Percentiles rank a stretch among this genome's conserved stretches.
Conservation (phyloP, 1,140 invertebrate genomes). For the Drosophila mojavensis region DNA sequence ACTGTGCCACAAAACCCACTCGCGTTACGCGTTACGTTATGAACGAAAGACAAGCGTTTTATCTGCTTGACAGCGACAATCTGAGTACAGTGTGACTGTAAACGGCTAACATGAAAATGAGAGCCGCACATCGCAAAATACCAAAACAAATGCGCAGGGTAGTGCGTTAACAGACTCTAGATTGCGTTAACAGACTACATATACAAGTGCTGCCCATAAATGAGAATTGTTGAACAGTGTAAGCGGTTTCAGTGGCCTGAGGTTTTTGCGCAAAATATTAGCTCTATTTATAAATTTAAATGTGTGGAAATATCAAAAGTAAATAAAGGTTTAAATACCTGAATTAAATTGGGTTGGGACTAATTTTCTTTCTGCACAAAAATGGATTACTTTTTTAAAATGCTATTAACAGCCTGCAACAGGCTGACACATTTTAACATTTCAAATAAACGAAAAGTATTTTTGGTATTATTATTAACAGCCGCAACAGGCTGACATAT, state of each 20-base stretch:
- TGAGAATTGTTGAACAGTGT: background rate
- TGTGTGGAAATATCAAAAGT: too few relatives aligned
- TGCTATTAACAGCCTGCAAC: too few relatives aligned
- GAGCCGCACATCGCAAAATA: constrained; percentile 13
- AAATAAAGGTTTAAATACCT: too few relatives aligned
- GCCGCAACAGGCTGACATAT: background rate
- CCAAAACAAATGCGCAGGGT: constrained; percentile 18
- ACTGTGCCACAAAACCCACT: constrained; percentile 35
- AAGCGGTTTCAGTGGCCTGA: too few relatives aligned
- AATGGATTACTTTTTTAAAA: too few relatives aligned
- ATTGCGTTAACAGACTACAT: background rate
- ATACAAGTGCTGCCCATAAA: too few relatives aligned
- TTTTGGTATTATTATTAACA: constrained; percentile 1
- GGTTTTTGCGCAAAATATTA: background rate
- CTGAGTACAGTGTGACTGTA: constrained; percentile 38
- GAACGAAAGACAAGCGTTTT: constrained; percentile 47
- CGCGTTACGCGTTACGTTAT: constrained; percentile 57
- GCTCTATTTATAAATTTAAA: background rate
- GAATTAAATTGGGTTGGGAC: too few relatives aligned
- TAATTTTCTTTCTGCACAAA: too few relatives aligned
- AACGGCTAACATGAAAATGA: constrained; percentile 1
- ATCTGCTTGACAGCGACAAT: constrained; percentile 50
- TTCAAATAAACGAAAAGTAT: too few relatives aligned
- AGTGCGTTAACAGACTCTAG: constrained; percentile 16
- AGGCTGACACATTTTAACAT: too few relatives aligned